Evolutionary conservation across 1,140 invertebrate species (phyloP), one percentile per base, ranked within the genome.

Genomic region (Drosophila auraria): DNA sequence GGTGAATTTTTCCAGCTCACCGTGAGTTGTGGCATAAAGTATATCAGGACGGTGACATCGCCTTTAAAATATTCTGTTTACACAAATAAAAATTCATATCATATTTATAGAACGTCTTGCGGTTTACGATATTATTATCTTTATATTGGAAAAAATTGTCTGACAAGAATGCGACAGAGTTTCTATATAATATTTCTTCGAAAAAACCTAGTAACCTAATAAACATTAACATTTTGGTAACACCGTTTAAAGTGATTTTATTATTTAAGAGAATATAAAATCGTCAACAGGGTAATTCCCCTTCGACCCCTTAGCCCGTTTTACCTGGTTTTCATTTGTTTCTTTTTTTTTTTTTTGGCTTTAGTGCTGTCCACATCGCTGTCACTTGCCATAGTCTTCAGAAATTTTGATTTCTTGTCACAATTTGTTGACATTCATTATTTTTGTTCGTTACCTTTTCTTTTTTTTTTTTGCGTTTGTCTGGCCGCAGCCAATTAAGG

Each of bases 351-450:
- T 40, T 36, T 66, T 54, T 42, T 49, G 15, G 27, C 25, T 49
- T 27, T 54, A 23, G 17, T 25, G 17, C 62, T 70, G 74, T 49
- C 44, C 72, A 59, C 47, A 57, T 78, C 36, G 9, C 64, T 78
- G 76, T 78, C 75, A 78, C 57, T 71, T 70, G 75, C 53, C 57
- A 56, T 63, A 56, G 77, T 80, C 70, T 68, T 80, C 61, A 68
- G 49, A 75, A 80, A 89, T 90, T 84, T 86, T 90, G 86, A 90
- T 90, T 90, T 86, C 86, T 86, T 90, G 86, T 90, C 87, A 90
- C 86, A 90, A 86, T 90, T 90, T 90, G 86, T 90, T 90, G 86
- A 86, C 86, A 90, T 90, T 90, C 83, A 78, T 90, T 90, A 82
- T 82, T 74, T 83, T 75, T 51, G 47, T 75, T 45, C 40, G 62